Evolutionary conservation across 2,113 vertebrate species (phyloP), one percentile per base, ranked within the genome.

Genomic region (Syngnathus scovelli): DNA sequence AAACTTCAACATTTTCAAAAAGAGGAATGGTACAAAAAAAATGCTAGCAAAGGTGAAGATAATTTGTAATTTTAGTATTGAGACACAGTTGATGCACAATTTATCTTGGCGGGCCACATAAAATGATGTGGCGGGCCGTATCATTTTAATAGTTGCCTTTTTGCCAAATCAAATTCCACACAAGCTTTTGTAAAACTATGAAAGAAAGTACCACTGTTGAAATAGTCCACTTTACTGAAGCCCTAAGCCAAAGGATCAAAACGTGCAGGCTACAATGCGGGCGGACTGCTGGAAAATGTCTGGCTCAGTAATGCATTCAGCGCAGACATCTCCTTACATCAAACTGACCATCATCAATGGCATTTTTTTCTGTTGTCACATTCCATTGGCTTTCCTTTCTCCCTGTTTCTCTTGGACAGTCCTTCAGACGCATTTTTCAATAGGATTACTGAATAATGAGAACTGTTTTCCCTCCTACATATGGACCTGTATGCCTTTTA

Each of bases 361-460:
- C 86, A 88, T 90, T 89, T 90, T 48, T 58, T 83, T 87, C 85
- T 82, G 76, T 87, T 85, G 88, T 89, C 89, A 91, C 90, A 92
- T 91, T 91, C 91, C 91, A 92, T 85, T 89, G 66, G 64, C 78
- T 69, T 77, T 84, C 76, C 79, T 89, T 84, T 83, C 83, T 87
- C 83, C 79, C 70, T n/a, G 76, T 76, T 83, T 80, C 84, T 89
- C 86, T 82, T 79, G 81, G 86, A 88, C 88, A 82, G 84, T 90
- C 89, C 88, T 89, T 89, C 91, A 85, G 81, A 82, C 73, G 76
- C 80, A 81, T 85, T 88, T 56, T 89, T 92, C 90, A 92, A 92
- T 91, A 91, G 91, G 89, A 92, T 91, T 91, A 92, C 83, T 89
- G 88, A 90, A 91, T 91, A 90, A 90, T 89, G 82, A 73, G 43